phyloP scores from a whole-genome alignment of 2,888 invertebrate genomes.

The Drosophila putrida region DNA sequence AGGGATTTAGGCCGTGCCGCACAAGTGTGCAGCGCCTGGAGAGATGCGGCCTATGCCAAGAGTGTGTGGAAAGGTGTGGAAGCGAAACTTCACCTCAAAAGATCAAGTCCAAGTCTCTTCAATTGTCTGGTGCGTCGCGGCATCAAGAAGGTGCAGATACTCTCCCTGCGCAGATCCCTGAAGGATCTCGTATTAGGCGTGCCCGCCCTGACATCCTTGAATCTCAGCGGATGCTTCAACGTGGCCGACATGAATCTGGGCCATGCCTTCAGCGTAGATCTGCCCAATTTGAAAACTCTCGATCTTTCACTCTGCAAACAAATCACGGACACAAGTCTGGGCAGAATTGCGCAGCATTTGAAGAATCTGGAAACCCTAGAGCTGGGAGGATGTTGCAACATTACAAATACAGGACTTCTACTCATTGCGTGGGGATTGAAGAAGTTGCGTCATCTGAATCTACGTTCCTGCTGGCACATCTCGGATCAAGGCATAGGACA shows the following conservation, averaged over 20 bases:
- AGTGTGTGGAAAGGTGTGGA: slow-evolving; percentile 98
- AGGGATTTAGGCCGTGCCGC: slow-evolving; percentile 95
- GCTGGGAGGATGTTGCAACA: slow-evolving; percentile 95
- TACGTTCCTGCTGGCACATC: slow-evolving; percentile 96
- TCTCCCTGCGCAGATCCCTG: slow-evolving; percentile 93
- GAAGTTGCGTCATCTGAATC: slow-evolving; percentile 93
- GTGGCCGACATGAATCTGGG: slow-evolving; percentile 94
- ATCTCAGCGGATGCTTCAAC: slow-evolving; percentile 97
- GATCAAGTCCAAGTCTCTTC: slow-evolving; percentile 93
- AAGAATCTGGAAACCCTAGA: slow-evolving; percentile 95
- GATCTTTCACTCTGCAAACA: slow-evolving; percentile 97
- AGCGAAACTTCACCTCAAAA: slow-evolving; percentile 94
- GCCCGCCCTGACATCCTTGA: slow-evolving; percentile 94
- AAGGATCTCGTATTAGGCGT: slow-evolving; percentile 94
- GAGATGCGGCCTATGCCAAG: slow-evolving; percentile 96
- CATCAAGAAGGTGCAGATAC: slow-evolving; percentile 94
- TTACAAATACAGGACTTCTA: slow-evolving; percentile 94
- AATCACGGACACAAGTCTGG: slow-evolving; percentile 95
- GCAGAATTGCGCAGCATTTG: slow-evolving; percentile 93
- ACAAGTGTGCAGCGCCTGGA: slow-evolving; percentile 95
- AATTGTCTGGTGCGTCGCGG: slow-evolving; percentile 94
- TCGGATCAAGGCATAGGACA: slow-evolving; percentile 96
- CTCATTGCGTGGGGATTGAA: slow-evolving; percentile 95
- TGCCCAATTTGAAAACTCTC: slow-evolving; percentile 91
- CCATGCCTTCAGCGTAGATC: slow-evolving; percentile 92